Evolutionary conservation across 2,797 vertebrate species (phyloP).

Genomic region (Chrosomus eos): DNA sequence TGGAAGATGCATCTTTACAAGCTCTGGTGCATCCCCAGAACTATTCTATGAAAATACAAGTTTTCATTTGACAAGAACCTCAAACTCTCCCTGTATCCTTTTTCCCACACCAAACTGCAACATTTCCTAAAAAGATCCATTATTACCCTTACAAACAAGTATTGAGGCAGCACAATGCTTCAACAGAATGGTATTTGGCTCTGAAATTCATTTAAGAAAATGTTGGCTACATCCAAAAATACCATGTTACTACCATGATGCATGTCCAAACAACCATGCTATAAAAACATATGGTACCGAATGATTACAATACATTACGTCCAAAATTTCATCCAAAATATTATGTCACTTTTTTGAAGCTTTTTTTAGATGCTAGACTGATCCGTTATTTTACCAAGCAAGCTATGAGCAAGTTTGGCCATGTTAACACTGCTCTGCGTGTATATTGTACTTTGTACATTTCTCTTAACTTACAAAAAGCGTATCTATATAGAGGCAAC

Average conservation of each 20-base stretch:
- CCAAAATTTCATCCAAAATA: background rate
- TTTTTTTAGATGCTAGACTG: background rate
- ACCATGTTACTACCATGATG: background rate
- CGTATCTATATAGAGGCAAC: background rate
- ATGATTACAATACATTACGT: background rate
- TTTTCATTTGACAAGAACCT: background rate
- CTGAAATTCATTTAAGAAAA: background rate
- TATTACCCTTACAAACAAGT: background rate
- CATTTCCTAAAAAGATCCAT: background rate
- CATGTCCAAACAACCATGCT: background rate
- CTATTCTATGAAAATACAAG: background rate
- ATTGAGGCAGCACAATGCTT: background rate
- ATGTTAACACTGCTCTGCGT: background rate
- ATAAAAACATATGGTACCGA: background rate
- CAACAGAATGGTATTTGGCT: background rate
- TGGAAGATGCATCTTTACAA: background rate
- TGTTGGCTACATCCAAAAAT: background rate
- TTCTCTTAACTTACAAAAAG: background rate
- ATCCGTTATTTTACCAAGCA: slow-evolving; percentile 3
- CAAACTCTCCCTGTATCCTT: background rate
- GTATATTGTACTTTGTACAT: background rate
- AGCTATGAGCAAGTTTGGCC: background rate
- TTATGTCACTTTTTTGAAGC: background rate
- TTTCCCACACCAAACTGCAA: background rate
- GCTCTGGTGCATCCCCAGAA: background rate